phyloP scores from a whole-genome alignment of 2,797 vertebrate species.

The Epinephelus coioides region DNA sequence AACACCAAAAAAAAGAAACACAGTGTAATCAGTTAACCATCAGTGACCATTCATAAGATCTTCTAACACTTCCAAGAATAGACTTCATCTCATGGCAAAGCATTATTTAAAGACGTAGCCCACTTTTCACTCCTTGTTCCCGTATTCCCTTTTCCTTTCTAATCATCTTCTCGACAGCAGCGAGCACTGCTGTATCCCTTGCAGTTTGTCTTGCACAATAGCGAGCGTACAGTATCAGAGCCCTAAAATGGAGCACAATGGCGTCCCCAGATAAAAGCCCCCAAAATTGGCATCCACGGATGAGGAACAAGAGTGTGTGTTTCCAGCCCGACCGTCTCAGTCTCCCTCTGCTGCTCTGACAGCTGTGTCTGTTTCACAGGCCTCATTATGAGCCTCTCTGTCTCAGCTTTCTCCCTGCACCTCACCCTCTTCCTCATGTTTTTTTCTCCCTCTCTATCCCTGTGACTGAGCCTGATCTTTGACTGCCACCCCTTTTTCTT shows the following conservation, averaged over 20 bases:
- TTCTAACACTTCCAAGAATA: constrained; percentile 22
- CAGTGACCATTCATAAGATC: constrained; percentile 9
- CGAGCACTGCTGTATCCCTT: constrained; percentile 24
- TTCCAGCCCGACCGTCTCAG: constrained; percentile 45
- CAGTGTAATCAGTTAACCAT: constrained; percentile 37
- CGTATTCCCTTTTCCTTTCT: constrained; percentile 49
- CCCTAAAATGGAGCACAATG: constrained; percentile 60
- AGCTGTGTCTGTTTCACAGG: constrained; percentile 70
- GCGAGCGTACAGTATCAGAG: constrained; percentile 50
- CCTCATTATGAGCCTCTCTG: constrained; percentile 72
- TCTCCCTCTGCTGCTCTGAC: constrained; percentile 63
- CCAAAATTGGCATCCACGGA: constrained; percentile 72
- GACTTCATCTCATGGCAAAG: constrained; percentile 16
- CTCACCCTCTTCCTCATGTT: constrained; percentile 41
- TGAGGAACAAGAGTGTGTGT: constrained; percentile 60
- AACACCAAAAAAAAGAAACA: constrained; percentile 16
- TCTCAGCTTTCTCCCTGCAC: constrained; percentile 25
- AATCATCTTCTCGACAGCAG: constrained; percentile 56
- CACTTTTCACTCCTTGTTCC: constrained; percentile 33
- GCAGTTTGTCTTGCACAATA: constrained; percentile 58
- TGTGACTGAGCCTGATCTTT: constrained; percentile 60
- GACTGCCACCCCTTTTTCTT: constrained; percentile 58
- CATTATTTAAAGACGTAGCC: constrained; percentile 28
- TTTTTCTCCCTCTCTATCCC: constrained; percentile 19
- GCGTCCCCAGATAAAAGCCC: constrained; percentile 68